Conservation (phyloP, 2,888 invertebrate genomes). For the Pristionchus fissidentatus region DNA sequence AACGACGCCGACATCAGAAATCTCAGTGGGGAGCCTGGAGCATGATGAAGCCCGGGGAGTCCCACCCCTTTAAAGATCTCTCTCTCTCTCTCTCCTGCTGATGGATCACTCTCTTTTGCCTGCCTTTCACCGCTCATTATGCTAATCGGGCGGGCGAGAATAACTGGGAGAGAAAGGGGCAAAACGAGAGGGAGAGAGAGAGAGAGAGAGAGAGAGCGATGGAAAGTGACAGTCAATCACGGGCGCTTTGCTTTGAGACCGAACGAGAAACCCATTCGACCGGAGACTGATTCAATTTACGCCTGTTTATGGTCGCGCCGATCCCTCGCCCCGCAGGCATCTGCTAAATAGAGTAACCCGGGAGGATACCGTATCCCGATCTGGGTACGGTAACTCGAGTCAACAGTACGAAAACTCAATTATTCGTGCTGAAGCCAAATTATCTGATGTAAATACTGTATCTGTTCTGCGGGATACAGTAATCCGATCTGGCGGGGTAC, state of each 20-base stretch:
- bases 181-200: constrained; percentile 21
- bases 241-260: neutral
- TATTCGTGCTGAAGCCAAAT: too few species aligned
- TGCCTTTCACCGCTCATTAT: neutral
- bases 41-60: neutral
- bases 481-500: too few species aligned
- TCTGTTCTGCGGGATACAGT: too few species aligned
- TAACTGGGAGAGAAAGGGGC: neutral
- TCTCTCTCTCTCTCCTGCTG: neutral
- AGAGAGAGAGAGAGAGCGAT: neutral
- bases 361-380: too few species aligned
- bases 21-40: neutral
- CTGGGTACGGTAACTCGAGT: neutral
- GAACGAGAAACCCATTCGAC: neutral
- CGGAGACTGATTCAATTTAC: constrained; percentile 21
- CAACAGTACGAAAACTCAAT: too few species aligned
- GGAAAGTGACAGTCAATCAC: constrained; percentile 26
- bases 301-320: neutral
- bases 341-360: neutral
- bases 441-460: too few species aligned
- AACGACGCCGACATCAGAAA: neutral
- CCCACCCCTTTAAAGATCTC: too few species aligned
- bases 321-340: neutral
- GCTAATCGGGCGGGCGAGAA: constrained; percentile 1
- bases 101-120: constrained; percentile 20